phyloP scores from a whole-genome alignment of 2,888 invertebrate species.

The Pterostichus madidus region DNA sequence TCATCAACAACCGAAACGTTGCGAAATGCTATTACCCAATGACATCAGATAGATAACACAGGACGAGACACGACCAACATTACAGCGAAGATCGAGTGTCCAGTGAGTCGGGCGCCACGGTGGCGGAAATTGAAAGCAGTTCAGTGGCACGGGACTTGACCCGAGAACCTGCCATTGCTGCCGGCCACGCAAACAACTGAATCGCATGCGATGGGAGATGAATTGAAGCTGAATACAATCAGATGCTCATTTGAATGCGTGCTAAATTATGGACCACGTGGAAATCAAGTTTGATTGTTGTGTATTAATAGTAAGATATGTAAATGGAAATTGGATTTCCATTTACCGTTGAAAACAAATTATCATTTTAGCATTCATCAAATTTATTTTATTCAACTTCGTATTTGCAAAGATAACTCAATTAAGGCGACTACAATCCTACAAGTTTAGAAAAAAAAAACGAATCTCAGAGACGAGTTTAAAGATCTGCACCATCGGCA shows the following conservation, averaged over 20 bases:
- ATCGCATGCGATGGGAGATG: slow-evolving; percentile 30
- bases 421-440: no score
- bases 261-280: background rate
- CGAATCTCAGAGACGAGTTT: no score
- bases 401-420: no score
- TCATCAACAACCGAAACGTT: no score
- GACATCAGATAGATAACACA: slow-evolving; percentile 5
- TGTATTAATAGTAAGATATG: slow-evolving; percentile 6
- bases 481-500: no score
- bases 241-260: slow-evolving; percentile 27
- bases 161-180: slow-evolving; percentile 3
- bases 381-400: no score
- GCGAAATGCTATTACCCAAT: background rate
- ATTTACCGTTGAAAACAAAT: no score
- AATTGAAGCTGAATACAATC: background rate
- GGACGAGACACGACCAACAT: background rate
- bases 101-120: background rate
- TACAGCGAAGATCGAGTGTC: slow-evolving; percentile 20
- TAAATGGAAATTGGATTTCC: slow-evolving; percentile 16
- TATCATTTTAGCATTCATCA: no score
- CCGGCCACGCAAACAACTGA: slow-evolving; percentile 43
- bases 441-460: no score
- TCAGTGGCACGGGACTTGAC: slow-evolving; percentile 18
- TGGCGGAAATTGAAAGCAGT: slow-evolving; percentile 58
- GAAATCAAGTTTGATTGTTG: slow-evolving; percentile 1